Evolutionary conservation across 2,888 invertebrate genomes (phyloP), one percentile per base, ranked within the genome.

Genomic region (Tridacna gigas): DNA sequence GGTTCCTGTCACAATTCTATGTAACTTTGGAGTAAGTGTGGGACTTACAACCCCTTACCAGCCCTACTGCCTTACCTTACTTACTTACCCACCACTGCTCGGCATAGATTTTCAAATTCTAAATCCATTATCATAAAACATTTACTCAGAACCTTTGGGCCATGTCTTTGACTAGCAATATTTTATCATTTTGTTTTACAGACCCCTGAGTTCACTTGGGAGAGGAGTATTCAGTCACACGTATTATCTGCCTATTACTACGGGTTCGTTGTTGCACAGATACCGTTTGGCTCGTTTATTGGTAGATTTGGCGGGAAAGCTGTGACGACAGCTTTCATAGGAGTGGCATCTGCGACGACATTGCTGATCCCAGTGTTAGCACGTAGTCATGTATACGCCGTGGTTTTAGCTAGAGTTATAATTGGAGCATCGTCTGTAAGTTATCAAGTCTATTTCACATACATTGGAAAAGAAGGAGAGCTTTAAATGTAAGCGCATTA

Each of bases 241-340:
- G 20, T 69, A 9, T 15, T 69, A n/a, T 69, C 69, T 2, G 69
- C 69, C 20, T 69, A 69, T n/a, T 69, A 47, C 37, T 69, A 69
- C 48, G 69, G 69, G n/a, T 69, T 69, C 47, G 47, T 69, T 45
- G 69, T 28, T 7, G 20, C 48, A 69, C 69, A 69, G 47, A 69
- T 69, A 20, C 69, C 69, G 4, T 69, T 45, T 48, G 69, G 47
- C 18, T 69, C 47, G 69, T 69, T 69, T n/a, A 48, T 69, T 48
- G 69, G 69, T 9, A 69, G 28, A 69, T 69, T 69, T 69, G 69
- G 69, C 69, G 69, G 69, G 47, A 69, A 69, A 69, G n/a, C n/a
- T 15, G 69, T 69, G 47, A 28, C 47, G 45, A 48, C 47, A n/a
- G 45, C 13, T n/a, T 69, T 69, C 48, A 48, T 69, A n/a, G 69